These are phyloP conservation scores for Idaea biselata DNA, from an alignment of 2,888 invertebrate genomes.

Conservation along the genomic window DNA sequence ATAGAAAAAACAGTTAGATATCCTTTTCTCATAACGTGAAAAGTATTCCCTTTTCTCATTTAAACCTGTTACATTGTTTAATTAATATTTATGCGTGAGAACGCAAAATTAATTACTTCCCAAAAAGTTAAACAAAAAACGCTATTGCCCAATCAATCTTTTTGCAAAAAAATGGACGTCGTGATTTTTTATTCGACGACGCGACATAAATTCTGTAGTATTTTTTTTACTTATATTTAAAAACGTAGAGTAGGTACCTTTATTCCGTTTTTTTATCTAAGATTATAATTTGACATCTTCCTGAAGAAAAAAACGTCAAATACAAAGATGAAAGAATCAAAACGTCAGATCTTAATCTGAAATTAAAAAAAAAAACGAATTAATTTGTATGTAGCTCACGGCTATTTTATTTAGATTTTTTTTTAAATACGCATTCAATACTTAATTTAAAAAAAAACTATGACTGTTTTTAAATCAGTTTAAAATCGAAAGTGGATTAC, in stretches of 20 bases:
- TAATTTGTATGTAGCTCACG: no score
- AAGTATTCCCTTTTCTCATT: background rate
- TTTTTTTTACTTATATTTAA: background rate
- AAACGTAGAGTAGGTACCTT: no score
- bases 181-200: background rate
- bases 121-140: slow-evolving; percentile 5
- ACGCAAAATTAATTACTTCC: background rate
- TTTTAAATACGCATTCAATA: no score
- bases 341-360: no score
- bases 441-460: no score
- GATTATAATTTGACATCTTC: no score
- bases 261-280: no score
- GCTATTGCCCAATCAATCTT: slow-evolving; percentile 17
- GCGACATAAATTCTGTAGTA: background rate
- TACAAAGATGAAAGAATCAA: no score
- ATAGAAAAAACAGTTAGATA: background rate
- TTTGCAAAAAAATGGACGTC: slow-evolving; percentile 9
- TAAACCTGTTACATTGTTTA: background rate
- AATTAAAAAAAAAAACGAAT: no score
- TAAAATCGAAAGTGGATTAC: slow-evolving; percentile 3
- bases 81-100: slow-evolving; percentile 4
- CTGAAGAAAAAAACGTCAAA: no score
- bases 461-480: no score
- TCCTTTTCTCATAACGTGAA: background rate
- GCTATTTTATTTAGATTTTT: no score